These are phyloP conservation scores for Sycophaga agraensis DNA, from an alignment of 1,140 invertebrate genomes.

Conservation along the genomic window DNA sequence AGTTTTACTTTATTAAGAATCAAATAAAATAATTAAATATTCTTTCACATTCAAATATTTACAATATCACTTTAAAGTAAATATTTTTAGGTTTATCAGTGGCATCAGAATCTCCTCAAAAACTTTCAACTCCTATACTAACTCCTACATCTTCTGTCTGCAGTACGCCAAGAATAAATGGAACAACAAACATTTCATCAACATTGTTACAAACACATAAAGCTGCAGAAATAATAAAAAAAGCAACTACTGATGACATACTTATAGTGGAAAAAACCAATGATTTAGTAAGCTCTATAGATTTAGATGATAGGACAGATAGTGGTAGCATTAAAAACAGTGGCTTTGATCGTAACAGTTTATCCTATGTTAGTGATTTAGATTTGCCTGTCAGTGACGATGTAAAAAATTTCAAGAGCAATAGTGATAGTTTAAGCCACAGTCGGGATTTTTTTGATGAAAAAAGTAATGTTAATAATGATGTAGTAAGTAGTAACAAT, in stretches of 20 bases:
- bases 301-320: conserved; percentile 40
- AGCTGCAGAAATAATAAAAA: conserved; percentile 20
- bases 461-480: conserved; percentile 35
- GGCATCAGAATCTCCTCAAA: conserved; percentile 55
- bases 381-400: conserved; percentile 32
- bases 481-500: conserved; percentile 42
- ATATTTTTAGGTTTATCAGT: conserved; percentile 52
- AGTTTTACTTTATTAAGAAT: neutral
- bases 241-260: conserved; percentile 38
- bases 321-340: conserved; percentile 38
- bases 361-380: conserved; percentile 34
- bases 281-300: conserved; percentile 43
- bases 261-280: conserved; percentile 46
- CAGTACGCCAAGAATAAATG: conserved; percentile 46
- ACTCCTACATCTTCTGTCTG: conserved; percentile 41
- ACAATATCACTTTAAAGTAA: neutral
- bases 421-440: conserved; percentile 34
- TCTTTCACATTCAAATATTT: neutral
- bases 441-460: conserved; percentile 30
- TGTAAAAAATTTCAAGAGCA: conserved; percentile 31
- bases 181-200: conserved; percentile 32
- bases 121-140: conserved; percentile 42
- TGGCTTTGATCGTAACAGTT: conserved; percentile 26
- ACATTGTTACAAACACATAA: conserved; percentile 3
- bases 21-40: no score